phyloP scores from a whole-genome alignment of 2,113 vertebrate species.

The Helogale parvula region DNA sequence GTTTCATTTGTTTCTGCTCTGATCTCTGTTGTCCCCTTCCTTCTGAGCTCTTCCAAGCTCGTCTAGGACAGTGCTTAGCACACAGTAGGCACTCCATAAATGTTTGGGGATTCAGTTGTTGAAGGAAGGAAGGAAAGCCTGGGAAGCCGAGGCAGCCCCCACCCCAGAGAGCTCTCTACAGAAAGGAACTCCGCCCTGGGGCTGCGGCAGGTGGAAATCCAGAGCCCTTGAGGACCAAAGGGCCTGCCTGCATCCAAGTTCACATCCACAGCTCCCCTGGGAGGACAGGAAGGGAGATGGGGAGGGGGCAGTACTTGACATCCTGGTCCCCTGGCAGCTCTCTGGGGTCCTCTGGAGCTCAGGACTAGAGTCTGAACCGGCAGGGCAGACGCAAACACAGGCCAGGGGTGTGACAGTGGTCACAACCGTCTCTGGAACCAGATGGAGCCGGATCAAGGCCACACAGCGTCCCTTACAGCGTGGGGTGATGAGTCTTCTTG shows the following conservation, averaged over 20 bases:
- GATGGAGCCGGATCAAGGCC: not conserved
- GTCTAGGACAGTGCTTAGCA: not conserved
- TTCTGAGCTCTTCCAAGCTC: not conserved
- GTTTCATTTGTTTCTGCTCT: not conserved
- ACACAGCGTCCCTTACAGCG: not conserved
- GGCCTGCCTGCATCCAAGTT: fast-evolving
- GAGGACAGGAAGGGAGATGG: not conserved
- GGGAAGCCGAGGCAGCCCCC: not conserved
- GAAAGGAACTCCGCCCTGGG: not conserved
- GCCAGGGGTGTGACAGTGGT: fast-evolving
- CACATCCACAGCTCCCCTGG: not conserved
- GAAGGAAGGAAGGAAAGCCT: not conserved
- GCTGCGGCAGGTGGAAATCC: not conserved
- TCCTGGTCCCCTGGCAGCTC: not conserved
- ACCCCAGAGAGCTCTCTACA: not conserved
- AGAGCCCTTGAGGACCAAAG: not conserved
- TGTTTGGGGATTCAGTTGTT: not conserved
- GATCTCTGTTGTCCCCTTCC: not conserved
- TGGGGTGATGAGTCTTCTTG: not conserved
- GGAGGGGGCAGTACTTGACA: fast-evolving
- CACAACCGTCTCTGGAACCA: fast-evolving
- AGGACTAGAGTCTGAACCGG: not conserved
- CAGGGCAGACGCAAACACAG: not conserved
- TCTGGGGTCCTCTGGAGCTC: not conserved
- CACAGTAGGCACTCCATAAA: not conserved